phyloP scores from a whole-genome alignment of 2,797 vertebrate species.

The Sardinella longiceps region DNA sequence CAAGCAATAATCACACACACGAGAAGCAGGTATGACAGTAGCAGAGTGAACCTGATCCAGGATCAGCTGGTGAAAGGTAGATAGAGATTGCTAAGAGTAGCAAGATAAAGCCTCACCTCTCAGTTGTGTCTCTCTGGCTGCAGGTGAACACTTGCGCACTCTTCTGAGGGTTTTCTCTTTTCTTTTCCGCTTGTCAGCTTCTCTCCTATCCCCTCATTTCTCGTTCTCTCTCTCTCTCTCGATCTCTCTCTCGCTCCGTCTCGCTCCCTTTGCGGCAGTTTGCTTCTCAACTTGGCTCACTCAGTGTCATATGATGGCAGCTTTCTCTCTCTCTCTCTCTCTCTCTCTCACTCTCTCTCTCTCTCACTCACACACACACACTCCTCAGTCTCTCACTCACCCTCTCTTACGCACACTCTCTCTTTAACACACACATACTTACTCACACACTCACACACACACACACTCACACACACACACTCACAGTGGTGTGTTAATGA shows the following conservation, averaged over 20 bases:
- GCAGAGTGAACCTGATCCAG: neutral
- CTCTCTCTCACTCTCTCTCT: neutral
- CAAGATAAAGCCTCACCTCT: neutral
- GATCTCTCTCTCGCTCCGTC: conserved; percentile 54
- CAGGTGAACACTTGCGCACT: neutral
- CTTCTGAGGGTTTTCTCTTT: neutral
- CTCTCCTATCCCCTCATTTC: neutral
- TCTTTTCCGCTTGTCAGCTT: neutral
- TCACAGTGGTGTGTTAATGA: conserved; percentile 77
- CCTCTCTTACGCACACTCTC: neutral
- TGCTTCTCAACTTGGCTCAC: conserved; percentile 18
- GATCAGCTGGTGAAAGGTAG: neutral
- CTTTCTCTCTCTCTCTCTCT: conserved; percentile 53
- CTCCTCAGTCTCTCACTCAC: neutral
- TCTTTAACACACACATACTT: conserved; percentile 24
- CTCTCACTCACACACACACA: neutral
- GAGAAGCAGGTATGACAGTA: neutral
- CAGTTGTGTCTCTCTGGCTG: neutral
- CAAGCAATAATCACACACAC: neutral
- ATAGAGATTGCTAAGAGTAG: neutral
- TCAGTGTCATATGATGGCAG: conserved; percentile 26
- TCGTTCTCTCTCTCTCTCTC: conserved; percentile 54
- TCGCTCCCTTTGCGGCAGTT: conserved; percentile 46
- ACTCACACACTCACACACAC: conserved; percentile 17
- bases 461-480: conserved; percentile 36